Percentiles rank a stretch among this genome's conserved stretches.
Conservation (phyloP, 2,888 invertebrate species). For the Tyria jacobaeae region DNA sequence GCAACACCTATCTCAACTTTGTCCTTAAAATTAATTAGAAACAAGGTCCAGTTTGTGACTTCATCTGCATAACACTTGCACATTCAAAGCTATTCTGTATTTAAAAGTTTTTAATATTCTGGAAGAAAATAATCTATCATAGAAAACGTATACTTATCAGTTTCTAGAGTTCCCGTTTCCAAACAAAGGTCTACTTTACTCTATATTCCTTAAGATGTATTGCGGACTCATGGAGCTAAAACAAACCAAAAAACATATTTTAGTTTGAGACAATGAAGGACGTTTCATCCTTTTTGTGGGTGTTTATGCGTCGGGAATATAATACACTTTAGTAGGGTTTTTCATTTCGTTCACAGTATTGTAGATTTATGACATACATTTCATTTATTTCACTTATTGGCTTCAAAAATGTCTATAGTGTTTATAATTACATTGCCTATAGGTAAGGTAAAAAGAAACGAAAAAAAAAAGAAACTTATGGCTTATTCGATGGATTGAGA, state of each 20-base stretch:
- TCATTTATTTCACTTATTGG: neutral
- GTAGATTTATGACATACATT: neutral
- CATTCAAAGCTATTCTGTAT: neutral
- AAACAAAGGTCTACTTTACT: neutral
- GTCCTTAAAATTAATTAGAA: conserved; percentile 12
- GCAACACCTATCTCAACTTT: conserved; percentile 12
- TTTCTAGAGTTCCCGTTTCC: neutral
- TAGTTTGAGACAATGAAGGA: neutral
- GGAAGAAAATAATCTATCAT: neutral
- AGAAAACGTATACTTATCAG: neutral
- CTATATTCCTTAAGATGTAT: neutral
- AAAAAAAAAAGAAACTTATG: too few relatives aligned
- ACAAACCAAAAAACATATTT: neutral
- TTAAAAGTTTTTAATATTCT: too few relatives aligned
- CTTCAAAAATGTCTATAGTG: too few relatives aligned
- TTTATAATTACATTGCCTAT: too few relatives aligned
- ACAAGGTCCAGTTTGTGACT: conserved; percentile 13
- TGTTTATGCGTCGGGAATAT: neutral
- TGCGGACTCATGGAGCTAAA: neutral
- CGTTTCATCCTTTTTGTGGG: neutral
- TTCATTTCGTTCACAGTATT: neutral
- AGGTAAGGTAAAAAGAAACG: too few relatives aligned
- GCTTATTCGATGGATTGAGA: too few relatives aligned
- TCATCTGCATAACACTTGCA: conserved; percentile 3
- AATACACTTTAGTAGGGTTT: neutral